phyloP scores from a whole-genome alignment of 2,113 vertebrate genomes.

The Oreochromis spilurus region DNA sequence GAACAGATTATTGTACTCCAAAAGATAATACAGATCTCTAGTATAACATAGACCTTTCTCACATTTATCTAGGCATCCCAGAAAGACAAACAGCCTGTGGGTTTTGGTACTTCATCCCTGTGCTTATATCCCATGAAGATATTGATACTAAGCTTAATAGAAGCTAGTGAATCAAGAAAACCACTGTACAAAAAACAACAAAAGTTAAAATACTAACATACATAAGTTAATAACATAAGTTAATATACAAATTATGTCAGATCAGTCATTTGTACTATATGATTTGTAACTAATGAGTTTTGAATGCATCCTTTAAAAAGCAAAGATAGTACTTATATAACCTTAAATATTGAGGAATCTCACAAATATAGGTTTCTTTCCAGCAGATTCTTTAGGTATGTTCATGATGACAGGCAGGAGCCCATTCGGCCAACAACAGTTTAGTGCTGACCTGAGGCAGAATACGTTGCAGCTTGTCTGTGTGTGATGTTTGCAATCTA shows the following conservation, averaged over 20 bases:
- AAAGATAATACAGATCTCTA: constrained; percentile 35
- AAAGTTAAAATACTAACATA: neutral
- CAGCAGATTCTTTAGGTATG: constrained; percentile 17
- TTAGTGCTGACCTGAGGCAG: constrained; percentile 29
- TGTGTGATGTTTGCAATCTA: constrained; percentile 11
- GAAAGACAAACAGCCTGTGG: constrained; percentile 26
- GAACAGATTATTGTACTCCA: constrained; percentile 29
- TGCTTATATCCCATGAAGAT: neutral
- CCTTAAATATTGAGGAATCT: neutral
- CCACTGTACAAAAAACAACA: neutral
- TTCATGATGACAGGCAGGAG: constrained; percentile 18
- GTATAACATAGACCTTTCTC: constrained; percentile 25
- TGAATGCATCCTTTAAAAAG: neutral
- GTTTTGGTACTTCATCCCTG: neutral
- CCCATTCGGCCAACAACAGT: constrained; percentile 17
- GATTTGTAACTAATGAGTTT: neutral
- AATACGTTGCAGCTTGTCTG: constrained; percentile 43
- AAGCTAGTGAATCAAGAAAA: neutral
- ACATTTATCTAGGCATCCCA: constrained; percentile 21
- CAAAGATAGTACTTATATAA: neutral
- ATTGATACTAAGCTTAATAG: neutral
- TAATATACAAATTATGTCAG: neutral
- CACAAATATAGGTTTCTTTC: neutral
- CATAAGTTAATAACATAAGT: too few relatives aligned
- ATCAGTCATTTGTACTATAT: neutral